phyloP scores from a whole-genome alignment of 2,888 invertebrate genomes.

The Choreutis nemorana region DNA sequence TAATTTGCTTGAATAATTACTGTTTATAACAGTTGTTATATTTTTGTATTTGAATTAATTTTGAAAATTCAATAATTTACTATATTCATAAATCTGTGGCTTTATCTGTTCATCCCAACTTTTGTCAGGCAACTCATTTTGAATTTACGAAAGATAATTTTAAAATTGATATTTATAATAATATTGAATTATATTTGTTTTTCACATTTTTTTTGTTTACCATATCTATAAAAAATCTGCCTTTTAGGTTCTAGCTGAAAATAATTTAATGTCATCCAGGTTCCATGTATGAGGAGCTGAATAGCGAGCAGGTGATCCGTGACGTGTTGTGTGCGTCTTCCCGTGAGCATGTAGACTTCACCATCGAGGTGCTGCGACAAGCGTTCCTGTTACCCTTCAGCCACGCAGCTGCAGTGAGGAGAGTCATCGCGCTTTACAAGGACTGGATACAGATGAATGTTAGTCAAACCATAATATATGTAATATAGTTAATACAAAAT shows the following conservation, averaged over 20 bases:
- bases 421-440: constrained; percentile 91
- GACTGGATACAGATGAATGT: constrained; percentile 94
- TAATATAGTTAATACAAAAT: constrained; percentile 2
- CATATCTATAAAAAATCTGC: no score
- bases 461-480: no score
- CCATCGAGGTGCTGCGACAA: constrained; percentile 93
- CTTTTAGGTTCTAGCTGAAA: no score
- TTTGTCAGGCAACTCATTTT: no score
- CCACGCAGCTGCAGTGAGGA: constrained; percentile 86
- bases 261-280: constrained; percentile 16
- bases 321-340: constrained; percentile 87
- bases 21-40: neutral
- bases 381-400: constrained; percentile 90
- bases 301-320: constrained; percentile 75
- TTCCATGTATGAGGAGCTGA: constrained; percentile 44
- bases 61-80: neutral
- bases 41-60: neutral
- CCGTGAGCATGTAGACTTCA: constrained; percentile 92
- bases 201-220: no score
- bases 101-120: constrained; percentile 4
- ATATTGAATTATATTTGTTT: no score
- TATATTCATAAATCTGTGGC: no score
- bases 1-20: constrained; percentile 16
- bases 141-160: no score
- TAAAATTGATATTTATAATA: no score